Evolutionary conservation across 92 coral and sea anemone genomes (phyloP).

Genomic region (Phenganax marumi): DNA sequence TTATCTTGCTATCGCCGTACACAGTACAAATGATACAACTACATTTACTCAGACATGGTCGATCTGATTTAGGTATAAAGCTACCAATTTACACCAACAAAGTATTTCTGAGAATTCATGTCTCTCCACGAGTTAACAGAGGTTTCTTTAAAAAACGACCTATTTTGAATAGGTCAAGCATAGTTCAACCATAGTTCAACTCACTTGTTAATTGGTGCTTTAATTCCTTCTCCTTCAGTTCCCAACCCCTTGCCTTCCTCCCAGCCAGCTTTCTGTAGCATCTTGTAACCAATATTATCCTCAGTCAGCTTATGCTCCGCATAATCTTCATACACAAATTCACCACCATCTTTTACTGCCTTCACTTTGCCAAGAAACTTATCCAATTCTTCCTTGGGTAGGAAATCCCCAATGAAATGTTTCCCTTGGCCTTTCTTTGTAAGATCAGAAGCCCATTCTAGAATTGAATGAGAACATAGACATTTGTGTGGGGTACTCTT

Average conservation of each 20-base stretch:
- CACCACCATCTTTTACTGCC: conserved; percentile 80
- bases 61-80: not conserved
- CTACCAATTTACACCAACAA: not conserved
- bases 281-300: conserved; percentile 94
- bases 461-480: too few relatives aligned
- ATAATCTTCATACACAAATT: conserved; percentile 82
- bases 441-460: conserved; percentile 82
- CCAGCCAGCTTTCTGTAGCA: conserved; percentile 98
- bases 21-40: too few relatives aligned
- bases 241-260: conserved; percentile 94
- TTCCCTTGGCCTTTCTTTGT: conserved; percentile 80
- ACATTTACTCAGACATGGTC: too few relatives aligned
- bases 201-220: conserved; percentile 90
- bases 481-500: too few relatives aligned
- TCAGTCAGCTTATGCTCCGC: conserved; percentile 95
- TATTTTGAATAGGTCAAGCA: not conserved
- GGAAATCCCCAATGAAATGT: conserved; percentile 96
- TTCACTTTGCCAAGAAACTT: conserved; percentile 89
- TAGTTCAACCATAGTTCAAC: conserved; percentile 1
- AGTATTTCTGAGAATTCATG: not conserved
- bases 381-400: conserved; percentile 86
- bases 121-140: not conserved
- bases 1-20: not conserved
- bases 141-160: not conserved
- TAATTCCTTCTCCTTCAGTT: conserved; percentile 87